Conservation (phyloP, 1,140 invertebrate genomes). For the Nasonia giraulti region DNA sequence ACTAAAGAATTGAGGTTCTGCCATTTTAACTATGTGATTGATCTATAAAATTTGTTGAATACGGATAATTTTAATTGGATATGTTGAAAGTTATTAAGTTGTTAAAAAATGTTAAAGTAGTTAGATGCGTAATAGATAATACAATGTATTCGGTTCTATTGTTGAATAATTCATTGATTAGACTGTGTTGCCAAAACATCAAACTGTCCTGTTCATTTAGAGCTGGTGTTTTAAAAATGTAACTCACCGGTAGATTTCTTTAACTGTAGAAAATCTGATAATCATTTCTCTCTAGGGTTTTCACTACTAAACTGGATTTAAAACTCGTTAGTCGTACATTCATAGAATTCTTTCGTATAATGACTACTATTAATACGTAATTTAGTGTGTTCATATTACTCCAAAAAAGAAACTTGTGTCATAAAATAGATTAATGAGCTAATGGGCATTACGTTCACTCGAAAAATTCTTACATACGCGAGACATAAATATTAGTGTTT, state of each 20-base stretch:
- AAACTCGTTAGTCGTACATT: background rate
- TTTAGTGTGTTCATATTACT: slow-evolving; percentile 39
- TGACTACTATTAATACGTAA: background rate
- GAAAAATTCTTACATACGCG: slow-evolving; percentile 12
- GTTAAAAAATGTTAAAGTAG: slow-evolving; percentile 30
- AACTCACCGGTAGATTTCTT: background rate
- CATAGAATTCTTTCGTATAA: background rate
- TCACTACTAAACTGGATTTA: background rate
- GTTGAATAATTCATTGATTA: slow-evolving; percentile 11
- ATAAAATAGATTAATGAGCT: slow-evolving; percentile 4
- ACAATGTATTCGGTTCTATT: slow-evolving; percentile 1
- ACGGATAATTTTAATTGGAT: slow-evolving; percentile 25
- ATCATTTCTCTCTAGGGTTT: background rate
- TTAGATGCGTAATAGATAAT: slow-evolving; percentile 6
- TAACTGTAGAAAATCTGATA: background rate
- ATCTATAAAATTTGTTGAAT: slow-evolving; percentile 23
- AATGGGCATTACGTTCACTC: slow-evolving; percentile 31
- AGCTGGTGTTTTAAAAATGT: background rate
- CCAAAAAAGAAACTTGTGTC: slow-evolving; percentile 29
- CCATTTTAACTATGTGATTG: slow-evolving; percentile 25
- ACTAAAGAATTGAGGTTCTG: background rate
- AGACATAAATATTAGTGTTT: slow-evolving; percentile 10
- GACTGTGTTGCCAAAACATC: background rate
- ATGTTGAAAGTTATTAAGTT: slow-evolving; percentile 17
- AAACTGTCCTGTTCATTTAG: background rate